These are phyloP conservation scores for Gnatocerus cornutus DNA, from an alignment of 2,888 invertebrate species.

Conservation along the genomic window DNA sequence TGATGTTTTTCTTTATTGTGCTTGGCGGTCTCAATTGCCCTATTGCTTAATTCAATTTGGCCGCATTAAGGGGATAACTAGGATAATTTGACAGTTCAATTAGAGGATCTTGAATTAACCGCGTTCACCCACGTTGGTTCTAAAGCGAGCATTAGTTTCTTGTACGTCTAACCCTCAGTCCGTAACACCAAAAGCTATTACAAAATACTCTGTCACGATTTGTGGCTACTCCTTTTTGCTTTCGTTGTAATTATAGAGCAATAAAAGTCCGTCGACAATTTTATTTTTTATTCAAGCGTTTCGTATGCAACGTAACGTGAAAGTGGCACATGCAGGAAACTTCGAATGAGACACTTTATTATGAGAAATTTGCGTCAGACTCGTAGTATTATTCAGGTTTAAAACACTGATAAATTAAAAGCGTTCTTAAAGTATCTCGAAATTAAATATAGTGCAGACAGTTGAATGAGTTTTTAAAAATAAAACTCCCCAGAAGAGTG, in stretches of 20 bases:
- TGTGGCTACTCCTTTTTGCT: slow-evolving; percentile 24
- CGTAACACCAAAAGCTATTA: slow-evolving; percentile 15
- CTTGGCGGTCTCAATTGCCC: slow-evolving; percentile 44
- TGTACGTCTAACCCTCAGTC: neutral
- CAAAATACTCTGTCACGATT: slow-evolving; percentile 44
- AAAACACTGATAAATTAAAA: slow-evolving; percentile 17
- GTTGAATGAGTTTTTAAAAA: slow-evolving; percentile 48
- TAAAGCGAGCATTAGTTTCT: slow-evolving; percentile 19
- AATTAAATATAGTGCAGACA: slow-evolving; percentile 40
- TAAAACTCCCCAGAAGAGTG: slow-evolving; percentile 27
- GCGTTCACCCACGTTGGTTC: slow-evolving; percentile 20
- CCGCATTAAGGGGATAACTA: slow-evolving; percentile 47
- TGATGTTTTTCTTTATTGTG: slow-evolving; percentile 34
- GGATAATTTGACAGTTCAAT: slow-evolving; percentile 52
- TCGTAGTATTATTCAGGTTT: slow-evolving; percentile 12
- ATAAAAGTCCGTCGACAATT: neutral
- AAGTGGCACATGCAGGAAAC: slow-evolving; percentile 31
- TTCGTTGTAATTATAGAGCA: slow-evolving; percentile 15
- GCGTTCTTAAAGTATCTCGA: neutral
- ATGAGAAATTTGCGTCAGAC: slow-evolving; percentile 17
- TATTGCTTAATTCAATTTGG: slow-evolving; percentile 48
- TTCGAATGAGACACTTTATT: slow-evolving; percentile 13
- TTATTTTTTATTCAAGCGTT: neutral
- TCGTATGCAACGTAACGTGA: slow-evolving; percentile 17
- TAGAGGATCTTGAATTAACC: slow-evolving; percentile 47